A percentile compares a stretch with the other conserved stretches of the same genome.
phyloP scores from a whole-genome alignment of 2,888 invertebrate genomes.

The Tipula confusa region DNA sequence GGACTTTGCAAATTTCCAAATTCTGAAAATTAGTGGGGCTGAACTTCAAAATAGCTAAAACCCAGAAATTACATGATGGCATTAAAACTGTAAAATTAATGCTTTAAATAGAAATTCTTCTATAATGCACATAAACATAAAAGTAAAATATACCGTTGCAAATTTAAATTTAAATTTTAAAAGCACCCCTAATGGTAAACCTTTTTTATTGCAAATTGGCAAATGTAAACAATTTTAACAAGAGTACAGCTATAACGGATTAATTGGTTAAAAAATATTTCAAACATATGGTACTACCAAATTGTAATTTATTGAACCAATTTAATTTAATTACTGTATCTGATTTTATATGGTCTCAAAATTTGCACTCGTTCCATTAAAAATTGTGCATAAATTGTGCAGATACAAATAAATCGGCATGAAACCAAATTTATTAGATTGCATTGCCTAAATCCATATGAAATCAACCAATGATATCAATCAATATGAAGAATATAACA shows the following conservation, averaged over 20 bases:
- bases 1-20: too few relatives aligned
- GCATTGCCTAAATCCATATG: not conserved
- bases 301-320: not conserved
- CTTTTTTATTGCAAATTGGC: not conserved
- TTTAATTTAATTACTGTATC: not conserved
- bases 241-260: not conserved
- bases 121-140: too few relatives aligned
- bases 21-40: too few relatives aligned
- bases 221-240: not conserved
- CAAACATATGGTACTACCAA: not conserved
- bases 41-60: too few relatives aligned
- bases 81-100: too few relatives aligned
- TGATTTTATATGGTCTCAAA: not conserved
- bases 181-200: too few relatives aligned
- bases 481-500: not conserved
- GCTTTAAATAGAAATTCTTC: too few relatives aligned
- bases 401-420: not conserved
- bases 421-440: not conserved
- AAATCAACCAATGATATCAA: conserved; percentile 3
- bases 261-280: conserved; percentile 15
- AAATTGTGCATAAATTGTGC: too few relatives aligned
- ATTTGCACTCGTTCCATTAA: not conserved
- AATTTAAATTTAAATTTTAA: too few relatives aligned
- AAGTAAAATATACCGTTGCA: too few relatives aligned
- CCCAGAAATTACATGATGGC: too few relatives aligned